Evolutionary conservation across 2,797 vertebrate species (phyloP).

Genomic region (Myotis daubentonii): DNA sequence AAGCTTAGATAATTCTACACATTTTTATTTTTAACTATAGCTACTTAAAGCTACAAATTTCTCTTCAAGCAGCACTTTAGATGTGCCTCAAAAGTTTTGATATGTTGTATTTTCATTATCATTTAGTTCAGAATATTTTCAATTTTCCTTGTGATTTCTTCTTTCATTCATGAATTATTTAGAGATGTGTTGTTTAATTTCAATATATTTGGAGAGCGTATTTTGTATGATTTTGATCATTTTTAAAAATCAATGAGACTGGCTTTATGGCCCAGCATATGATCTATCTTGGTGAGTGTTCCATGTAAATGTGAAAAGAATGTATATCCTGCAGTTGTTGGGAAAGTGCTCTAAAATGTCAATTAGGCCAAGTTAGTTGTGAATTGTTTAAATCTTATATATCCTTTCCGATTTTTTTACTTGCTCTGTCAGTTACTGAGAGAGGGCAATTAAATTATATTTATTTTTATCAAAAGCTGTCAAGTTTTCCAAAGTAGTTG

Average conservation of each 20-base stretch:
- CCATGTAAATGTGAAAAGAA: neutral
- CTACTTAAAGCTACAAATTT: constrained; percentile 23
- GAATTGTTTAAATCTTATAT: constrained; percentile 15
- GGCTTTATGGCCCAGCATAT: neutral
- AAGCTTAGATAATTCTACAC: neutral
- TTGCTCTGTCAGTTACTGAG: neutral
- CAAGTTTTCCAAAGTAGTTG: neutral
- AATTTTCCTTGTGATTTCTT: constrained; percentile 34
- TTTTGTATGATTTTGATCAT: neutral
- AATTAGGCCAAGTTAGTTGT: neutral
- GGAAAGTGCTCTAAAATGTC: neutral
- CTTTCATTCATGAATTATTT: constrained; percentile 21
- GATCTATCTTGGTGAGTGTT: neutral
- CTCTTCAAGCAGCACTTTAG: neutral
- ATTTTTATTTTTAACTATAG: neutral
- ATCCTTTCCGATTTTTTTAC: neutral
- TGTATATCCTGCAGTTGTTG: neutral
- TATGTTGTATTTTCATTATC: neutral
- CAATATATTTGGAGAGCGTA: neutral
- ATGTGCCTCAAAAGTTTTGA: neutral
- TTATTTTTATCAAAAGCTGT: constrained; percentile 4
- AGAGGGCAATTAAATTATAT: neutral
- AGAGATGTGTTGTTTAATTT: neutral
- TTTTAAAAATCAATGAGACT: neutral
- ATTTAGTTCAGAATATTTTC: neutral